phyloP scores from a whole-genome alignment of 2,888 invertebrate genomes.

The Selenia dentaria region DNA sequence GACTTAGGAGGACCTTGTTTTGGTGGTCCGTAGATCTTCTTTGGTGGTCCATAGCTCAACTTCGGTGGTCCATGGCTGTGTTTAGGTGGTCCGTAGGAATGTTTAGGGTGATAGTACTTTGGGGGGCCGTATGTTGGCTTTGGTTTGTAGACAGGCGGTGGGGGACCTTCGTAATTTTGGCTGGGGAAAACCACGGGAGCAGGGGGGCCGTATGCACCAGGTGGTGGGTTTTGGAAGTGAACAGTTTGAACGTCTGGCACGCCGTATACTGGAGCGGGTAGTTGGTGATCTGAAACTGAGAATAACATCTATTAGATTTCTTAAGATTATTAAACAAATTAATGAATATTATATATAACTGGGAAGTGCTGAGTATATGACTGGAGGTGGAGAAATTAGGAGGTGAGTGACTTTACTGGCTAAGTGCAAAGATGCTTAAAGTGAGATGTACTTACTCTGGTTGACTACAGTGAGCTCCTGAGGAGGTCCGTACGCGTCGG shows the following conservation, averaged over 20 bases:
- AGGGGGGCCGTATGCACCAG: slow-evolving; percentile 79
- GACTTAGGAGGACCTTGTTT: slow-evolving; percentile 58
- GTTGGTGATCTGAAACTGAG: slow-evolving; percentile 67
- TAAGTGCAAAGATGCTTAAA: too few species aligned
- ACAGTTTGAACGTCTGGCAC: slow-evolving; percentile 74
- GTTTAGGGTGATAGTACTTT: slow-evolving; percentile 64
- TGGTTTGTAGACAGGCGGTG: slow-evolving; percentile 72
- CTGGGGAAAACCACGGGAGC: slow-evolving; percentile 70
- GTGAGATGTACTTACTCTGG: slow-evolving; percentile 48
- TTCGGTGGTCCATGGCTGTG: slow-evolving; percentile 66
- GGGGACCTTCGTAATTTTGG: slow-evolving; percentile 78
- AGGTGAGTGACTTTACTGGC: too few species aligned
- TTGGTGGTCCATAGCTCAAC: slow-evolving; percentile 58
- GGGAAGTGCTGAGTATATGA: too few species aligned
- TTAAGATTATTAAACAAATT: not conserved
- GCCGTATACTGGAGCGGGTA: slow-evolving; percentile 85
- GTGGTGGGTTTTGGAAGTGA: slow-evolving; percentile 54
- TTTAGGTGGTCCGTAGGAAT: slow-evolving; percentile 52
- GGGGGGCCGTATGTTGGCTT: slow-evolving; percentile 74
- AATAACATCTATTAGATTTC: not conserved
- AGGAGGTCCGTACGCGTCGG: slow-evolving; percentile 82
- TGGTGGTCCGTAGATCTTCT: slow-evolving; percentile 57
- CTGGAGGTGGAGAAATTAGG: too few species aligned
- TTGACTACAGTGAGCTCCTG: slow-evolving; percentile 47
- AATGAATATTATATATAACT: too few species aligned